Evolutionary conservation across 2,888 invertebrate genomes (phyloP), one percentile per base, ranked within the genome.

Genomic region (Heteromyza rotundicornis): DNA sequence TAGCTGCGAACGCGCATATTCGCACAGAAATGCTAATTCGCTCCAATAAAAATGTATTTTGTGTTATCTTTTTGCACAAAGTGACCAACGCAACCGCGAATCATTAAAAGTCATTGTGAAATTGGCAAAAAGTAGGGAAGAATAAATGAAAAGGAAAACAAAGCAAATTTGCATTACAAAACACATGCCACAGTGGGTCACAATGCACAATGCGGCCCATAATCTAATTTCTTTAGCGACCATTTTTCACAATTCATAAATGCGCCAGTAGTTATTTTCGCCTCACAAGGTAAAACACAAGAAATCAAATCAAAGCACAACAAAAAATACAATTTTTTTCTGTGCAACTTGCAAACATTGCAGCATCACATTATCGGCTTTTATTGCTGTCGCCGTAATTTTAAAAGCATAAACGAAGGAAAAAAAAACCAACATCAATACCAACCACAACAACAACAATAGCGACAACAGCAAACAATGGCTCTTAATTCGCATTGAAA

Each of bases 1-100:
- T 65, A 71, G 76, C 71, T 73, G 74, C 74, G 68, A 75, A 77
- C 75, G 70, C 72, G 70, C 69, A 10, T 40, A 19, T 35, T 35
- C 75, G 70, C 72, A 70, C 69, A 10, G 5, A 19, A 17, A 17
- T 53, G 32, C 32, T 53, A 32, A 19, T 10, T 19, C 16, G 5
- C 2, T 49, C 17, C 2, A 7, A n/a, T 47, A 2, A n/a, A 27
- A 27, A 27, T 27, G 5, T 27, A 27, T 27, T 27, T 27, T 27
- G 27, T 27, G 27, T 27, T 27, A 7, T 27, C 5, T n/a, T 27
- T 27, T 27, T 27, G 27, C 27, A 27, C 27, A 27, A 27, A 27
- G 27, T 10, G 27, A 27, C 5, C 27, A 27, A 27, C n/a, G n/a
- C n/a, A n/a, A n/a, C n/a, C n/a, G n/a, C n/a, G n/a, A n/a, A n/a